These are phyloP conservation scores for Apostichopus leukothele DNA, from an alignment of 53 echinoderm and acorn worm species.

Conservation along the genomic window DNA sequence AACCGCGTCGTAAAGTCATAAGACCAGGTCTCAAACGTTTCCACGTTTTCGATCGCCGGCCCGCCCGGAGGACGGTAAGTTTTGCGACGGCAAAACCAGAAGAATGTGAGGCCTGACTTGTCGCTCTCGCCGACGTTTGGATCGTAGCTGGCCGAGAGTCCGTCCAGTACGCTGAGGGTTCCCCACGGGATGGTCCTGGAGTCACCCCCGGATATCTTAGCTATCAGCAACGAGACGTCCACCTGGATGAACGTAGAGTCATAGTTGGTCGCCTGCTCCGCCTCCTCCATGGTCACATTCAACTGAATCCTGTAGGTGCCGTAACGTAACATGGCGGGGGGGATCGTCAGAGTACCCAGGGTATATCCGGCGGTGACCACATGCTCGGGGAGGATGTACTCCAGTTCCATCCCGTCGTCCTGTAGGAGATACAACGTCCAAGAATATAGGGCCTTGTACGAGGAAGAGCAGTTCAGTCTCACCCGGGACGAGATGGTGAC, in stretches of 20 bases:
- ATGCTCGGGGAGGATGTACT: slow-evolving; percentile 2
- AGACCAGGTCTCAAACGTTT: slow-evolving; percentile 69
- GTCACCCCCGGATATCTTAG: slow-evolving; percentile 64
- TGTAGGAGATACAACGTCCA: slow-evolving; percentile 20
- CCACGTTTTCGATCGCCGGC: slow-evolving; percentile 50
- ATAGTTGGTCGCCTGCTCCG: slow-evolving; percentile 33
- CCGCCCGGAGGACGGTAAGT: slow-evolving; percentile 47
- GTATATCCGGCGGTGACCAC: slow-evolving; percentile 35
- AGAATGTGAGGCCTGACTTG: slow-evolving; percentile 47
- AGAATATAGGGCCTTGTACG: slow-evolving; percentile 9
- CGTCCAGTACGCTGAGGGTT: slow-evolving; percentile 54
- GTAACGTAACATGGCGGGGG: slow-evolving; percentile 50
- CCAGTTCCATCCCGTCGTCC: not conserved
- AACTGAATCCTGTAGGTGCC: slow-evolving; percentile 66
- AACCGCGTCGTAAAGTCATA: slow-evolving; percentile 40
- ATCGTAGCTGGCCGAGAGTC: slow-evolving; percentile 48
- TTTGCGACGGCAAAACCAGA: slow-evolving; percentile 76
- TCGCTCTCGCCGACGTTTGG: slow-evolving; percentile 49
- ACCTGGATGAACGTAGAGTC: slow-evolving; percentile 53
- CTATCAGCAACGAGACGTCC: slow-evolving; percentile 54
- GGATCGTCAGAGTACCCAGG: slow-evolving; percentile 55
- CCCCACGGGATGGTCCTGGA: slow-evolving; percentile 52
- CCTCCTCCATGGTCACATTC: slow-evolving; percentile 75
- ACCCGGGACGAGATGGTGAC: not conserved
- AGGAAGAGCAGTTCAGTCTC: slow-evolving; percentile 16